Percentiles rank a stretch among this genome's conserved stretches.
Conservation (phyloP, 1,140 invertebrate genomes). For the Campoletis sonorensis region DNA sequence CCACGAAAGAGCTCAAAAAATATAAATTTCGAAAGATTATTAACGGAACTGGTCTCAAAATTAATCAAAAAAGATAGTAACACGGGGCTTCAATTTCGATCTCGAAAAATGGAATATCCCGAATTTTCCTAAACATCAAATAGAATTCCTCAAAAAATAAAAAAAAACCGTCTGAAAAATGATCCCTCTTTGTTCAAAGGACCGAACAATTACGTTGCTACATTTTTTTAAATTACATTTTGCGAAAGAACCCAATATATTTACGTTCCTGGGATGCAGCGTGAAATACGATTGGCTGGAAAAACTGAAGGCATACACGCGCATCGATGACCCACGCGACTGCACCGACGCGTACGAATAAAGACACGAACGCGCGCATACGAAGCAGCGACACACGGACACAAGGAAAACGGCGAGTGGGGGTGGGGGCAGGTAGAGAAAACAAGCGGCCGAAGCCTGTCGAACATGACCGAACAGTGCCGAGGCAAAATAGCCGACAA, state of each 20-base stretch:
- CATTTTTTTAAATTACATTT: background rate
- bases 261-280: constrained; percentile 54
- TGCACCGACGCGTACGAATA: constrained; percentile 37
- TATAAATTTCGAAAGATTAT: too few relatives aligned
- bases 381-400: background rate
- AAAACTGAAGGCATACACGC: constrained; percentile 43
- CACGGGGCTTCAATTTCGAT: too few relatives aligned
- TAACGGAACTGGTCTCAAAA: too few relatives aligned
- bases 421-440: constrained; percentile 28
- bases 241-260: constrained; percentile 15
- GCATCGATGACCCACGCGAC: constrained; percentile 23
- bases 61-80: too few relatives aligned
- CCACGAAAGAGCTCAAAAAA: too few relatives aligned
- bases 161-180: too few relatives aligned
- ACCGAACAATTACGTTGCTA: too few relatives aligned
- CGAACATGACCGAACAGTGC: constrained; percentile 57
- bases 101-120: too few relatives aligned
- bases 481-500: constrained; percentile 71
- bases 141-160: too few relatives aligned
- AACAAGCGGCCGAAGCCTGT: constrained; percentile 51
- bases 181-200: too few relatives aligned
- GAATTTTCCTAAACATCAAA: too few relatives aligned
- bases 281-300: constrained; percentile 55
- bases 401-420: background rate
- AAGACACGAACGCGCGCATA: constrained; percentile 49